phyloP scores from a whole-genome alignment of 2,797 vertebrate species.

The Sebastes itinus region DNA sequence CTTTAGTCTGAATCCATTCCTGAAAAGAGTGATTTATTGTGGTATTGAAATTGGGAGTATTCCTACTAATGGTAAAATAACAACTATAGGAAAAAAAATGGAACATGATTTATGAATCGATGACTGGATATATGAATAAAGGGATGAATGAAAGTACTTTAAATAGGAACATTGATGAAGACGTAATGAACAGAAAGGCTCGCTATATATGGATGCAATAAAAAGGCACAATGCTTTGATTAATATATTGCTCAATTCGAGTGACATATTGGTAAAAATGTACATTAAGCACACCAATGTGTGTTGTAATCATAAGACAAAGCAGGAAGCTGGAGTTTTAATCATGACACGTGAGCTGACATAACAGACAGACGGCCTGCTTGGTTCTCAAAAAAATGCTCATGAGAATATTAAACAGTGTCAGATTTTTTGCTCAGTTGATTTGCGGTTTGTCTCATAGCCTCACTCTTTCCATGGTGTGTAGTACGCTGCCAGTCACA shows the following conservation, averaged over 20 bases:
- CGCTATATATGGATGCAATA: not conserved
- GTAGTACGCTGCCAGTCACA: slow-evolving; percentile 6
- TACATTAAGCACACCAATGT: no score
- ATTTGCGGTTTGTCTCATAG: slow-evolving; percentile 33
- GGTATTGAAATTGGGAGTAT: not conserved
- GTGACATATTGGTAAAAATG: not conserved
- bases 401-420: not conserved
- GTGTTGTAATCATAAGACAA: not conserved
- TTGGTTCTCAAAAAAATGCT: not conserved
- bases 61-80: not conserved
- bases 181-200: not conserved
- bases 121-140: not conserved
- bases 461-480: slow-evolving; percentile 53
- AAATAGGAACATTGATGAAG: not conserved
- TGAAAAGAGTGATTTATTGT: not conserved
- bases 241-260: not conserved
- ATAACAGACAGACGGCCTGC: not conserved
- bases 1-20: not conserved
- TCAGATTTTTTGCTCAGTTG: slow-evolving; percentile 14
- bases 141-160: not conserved
- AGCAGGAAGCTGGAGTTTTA: slow-evolving; percentile 1
- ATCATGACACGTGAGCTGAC: not conserved
- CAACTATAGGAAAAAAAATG: not conserved
- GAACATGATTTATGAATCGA: not conserved
- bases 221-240: not conserved